Base-by-base conservation (phyloP, 2,797 vertebrate genomes). In the Sciurus vulgaris region DNA sequence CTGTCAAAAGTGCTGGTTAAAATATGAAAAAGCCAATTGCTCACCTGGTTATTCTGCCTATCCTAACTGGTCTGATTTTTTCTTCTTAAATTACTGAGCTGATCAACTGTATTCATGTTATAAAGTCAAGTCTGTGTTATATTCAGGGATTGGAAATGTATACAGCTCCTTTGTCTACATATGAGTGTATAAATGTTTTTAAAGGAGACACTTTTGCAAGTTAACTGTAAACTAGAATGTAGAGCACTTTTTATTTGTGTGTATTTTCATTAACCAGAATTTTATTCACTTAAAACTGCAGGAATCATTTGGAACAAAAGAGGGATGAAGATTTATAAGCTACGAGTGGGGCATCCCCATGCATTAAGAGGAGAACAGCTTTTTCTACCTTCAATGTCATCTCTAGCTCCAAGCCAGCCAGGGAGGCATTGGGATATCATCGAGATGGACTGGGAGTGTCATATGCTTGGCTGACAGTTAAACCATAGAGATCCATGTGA, bases 391-490 rank as follows among this genome's bases (percentile, higher is more conserved):
- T 30, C 7, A 30, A 5, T 47, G 49, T 49, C 24, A 1, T 98
- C 98, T 96, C 98, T 98, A 97, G 98, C 98, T 98, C 98, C 98
- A 97, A 96, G 96, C 98, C 98, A 99, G 96, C 98, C 98, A 2
- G 98, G 98, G 73, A 98, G 98, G 97, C 98, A 98, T 82, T 35
- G 96, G 96, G 98, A 99, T 0, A 78, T 98, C 98, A 98, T 98
- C 98, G 98, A 98, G 98, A 99, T 98, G n/a, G 98, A 99, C 98
- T 99, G 98, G 89, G 98, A 99, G 97, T 78, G 98, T 99, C 97
- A 98, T 98, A 99, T 98, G 99, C 98, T 98, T 99, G 99, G 98
- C 7, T 98, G 98, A 98, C 98, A 99, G 17, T 98, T 99, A 98
- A 98, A 99, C 97, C 98, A 98, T 97, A 99, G 99, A 99, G 99